Conservation (phyloP, 2,888 invertebrate genomes). For the Callinectes sapidus region DNA sequence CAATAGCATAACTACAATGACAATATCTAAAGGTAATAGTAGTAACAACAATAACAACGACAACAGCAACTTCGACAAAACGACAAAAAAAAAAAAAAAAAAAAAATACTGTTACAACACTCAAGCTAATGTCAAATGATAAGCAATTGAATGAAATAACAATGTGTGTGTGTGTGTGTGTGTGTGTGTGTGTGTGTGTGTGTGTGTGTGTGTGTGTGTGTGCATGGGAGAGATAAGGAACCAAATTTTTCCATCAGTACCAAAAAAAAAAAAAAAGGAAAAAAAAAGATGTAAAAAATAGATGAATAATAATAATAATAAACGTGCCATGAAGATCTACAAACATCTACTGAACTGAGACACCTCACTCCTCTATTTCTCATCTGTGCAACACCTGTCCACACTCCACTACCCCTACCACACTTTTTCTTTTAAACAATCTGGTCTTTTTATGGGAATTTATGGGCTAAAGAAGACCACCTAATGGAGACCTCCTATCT, state of each 20-base stretch:
- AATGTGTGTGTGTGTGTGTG: slow-evolving; percentile 4
- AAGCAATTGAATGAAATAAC: background rate
- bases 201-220: slow-evolving; percentile 25
- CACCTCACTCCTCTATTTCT: background rate
- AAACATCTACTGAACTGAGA: background rate
- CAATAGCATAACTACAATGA: too few species aligned
- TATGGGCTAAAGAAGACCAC: too few species aligned
- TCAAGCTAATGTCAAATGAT: background rate
- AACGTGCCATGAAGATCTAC: too few species aligned
- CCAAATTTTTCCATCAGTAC: background rate
- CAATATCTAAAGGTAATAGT: too few species aligned
- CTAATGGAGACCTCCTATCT: too few species aligned
- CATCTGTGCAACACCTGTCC: background rate
- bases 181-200: slow-evolving; percentile 25
- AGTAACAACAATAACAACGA: too few species aligned
- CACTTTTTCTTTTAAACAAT: too few species aligned
- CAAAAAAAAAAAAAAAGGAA: too few species aligned
- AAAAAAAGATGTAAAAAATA: background rate
- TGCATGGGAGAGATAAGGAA: background rate
- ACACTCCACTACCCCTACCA: background rate
- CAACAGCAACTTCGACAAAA: too few species aligned
- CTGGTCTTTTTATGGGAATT: too few species aligned
- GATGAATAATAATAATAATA: background rate
- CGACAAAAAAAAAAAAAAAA: too few species aligned
- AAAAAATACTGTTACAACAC: background rate